Evolutionary conservation across 2,113 vertebrate species (phyloP).

Genomic region (Micronisus gabar): DNA sequence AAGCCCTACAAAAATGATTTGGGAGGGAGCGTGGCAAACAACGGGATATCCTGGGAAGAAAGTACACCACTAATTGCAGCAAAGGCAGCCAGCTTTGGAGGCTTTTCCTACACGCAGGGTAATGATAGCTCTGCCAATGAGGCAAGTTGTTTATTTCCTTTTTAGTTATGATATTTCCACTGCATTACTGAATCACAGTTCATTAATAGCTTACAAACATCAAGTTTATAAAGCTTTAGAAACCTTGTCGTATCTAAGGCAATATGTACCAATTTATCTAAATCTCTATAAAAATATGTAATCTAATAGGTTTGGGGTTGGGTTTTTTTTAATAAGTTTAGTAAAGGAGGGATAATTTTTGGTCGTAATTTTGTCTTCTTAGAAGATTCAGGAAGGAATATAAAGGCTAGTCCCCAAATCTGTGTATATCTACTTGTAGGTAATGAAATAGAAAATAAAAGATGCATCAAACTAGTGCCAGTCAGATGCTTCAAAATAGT

Average conservation of each 20-base stretch:
- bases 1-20: background rate
- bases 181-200: background rate
- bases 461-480: background rate
- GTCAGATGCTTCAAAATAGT: background rate
- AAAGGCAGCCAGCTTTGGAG: background rate
- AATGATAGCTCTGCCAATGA: background rate
- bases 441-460: background rate
- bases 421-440: background rate
- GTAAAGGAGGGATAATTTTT: background rate
- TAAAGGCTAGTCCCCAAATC: background rate
- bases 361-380: background rate
- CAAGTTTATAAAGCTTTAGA: background rate
- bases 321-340: background rate
- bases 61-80: background rate
- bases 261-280: background rate
- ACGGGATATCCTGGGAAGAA: background rate
- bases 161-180: background rate
- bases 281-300: background rate
- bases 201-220: background rate
- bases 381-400: background rate
- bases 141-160: constrained; percentile 31
- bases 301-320: background rate
- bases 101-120: background rate
- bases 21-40: background rate
- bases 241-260: background rate